Conservation (phyloP, 2,797 vertebrate genomes). For the Scleropages formosus region DNA sequence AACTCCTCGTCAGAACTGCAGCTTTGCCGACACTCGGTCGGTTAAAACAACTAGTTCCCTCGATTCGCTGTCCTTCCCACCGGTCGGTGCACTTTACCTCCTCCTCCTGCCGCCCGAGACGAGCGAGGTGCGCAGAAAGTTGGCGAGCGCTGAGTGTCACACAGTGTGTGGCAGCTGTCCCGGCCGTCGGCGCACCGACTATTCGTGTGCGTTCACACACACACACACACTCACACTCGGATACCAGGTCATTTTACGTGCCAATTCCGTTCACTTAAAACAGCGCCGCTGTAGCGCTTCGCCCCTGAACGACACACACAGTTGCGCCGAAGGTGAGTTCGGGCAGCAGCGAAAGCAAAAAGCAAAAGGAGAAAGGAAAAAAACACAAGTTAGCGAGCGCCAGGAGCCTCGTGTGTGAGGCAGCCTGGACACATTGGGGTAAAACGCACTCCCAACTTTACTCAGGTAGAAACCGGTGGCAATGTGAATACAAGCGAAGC, state of each 20-base stretch:
- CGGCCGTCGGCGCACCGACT: too few relatives aligned
- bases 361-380: too few relatives aligned
- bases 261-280: too few relatives aligned
- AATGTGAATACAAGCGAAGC: conserved; percentile 9
- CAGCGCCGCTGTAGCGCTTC: background rate
- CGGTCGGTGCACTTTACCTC: background rate
- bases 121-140: conserved; percentile 14
- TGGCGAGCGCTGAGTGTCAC: conserved; percentile 15
- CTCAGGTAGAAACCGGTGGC: background rate
- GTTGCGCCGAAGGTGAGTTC: conserved; percentile 6
- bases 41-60: conserved; percentile 46
- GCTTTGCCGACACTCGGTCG: conserved; percentile 60
- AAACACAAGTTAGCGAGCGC: conserved; percentile 4
- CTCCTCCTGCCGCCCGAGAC: too few relatives aligned
- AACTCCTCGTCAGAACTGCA: conserved; percentile 72
- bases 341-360: conserved; percentile 6
- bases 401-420: background rate
- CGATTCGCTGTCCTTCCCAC: background rate
- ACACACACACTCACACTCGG: too few relatives aligned
- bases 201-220: too few relatives aligned
- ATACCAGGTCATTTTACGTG: too few relatives aligned
- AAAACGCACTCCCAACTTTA: conserved; percentile 24
- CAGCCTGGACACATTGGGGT: conserved; percentile 4
- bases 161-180: background rate
- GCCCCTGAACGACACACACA: conserved; percentile 23